Conservation (phyloP, 2,113 vertebrate species). For the Daubentonia madagascariensis region DNA sequence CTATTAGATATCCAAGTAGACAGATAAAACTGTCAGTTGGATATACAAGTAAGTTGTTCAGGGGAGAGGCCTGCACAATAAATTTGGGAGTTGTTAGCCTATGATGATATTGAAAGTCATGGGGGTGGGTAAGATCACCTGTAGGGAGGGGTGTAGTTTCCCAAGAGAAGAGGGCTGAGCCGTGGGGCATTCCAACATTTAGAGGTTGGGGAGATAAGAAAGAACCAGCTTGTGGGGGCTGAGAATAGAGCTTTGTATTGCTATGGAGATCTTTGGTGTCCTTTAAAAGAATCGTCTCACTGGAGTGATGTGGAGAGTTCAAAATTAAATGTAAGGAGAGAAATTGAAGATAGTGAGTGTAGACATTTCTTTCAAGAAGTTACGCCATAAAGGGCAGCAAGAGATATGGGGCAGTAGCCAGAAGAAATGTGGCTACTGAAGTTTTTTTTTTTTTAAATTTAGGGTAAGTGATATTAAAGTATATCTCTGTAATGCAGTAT, state of each 20-base stretch:
- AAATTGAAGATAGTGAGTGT: neutral
- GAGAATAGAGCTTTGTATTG: neutral
- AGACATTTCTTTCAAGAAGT: neutral
- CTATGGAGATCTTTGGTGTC: neutral
- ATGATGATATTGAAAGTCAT: neutral
- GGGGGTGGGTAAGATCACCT: neutral
- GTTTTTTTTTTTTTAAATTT: neutral
- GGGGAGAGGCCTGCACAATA: neutral
- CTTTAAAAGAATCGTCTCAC: neutral
- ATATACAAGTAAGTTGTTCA: neutral
- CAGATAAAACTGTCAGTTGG: neutral
- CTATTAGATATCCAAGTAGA: neutral
- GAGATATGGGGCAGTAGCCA: neutral
- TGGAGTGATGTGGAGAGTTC: neutral
- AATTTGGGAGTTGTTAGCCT: neutral
- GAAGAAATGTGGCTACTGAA: neutral
- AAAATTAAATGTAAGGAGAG: neutral
- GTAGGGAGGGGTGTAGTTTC: neutral
- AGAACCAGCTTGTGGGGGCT: neutral
- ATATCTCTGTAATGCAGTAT: neutral
- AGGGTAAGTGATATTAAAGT: neutral
- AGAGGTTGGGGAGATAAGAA: neutral
- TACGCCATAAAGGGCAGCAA: neutral
- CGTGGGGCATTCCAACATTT: neutral
- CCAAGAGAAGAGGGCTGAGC: neutral